A percentile compares a stretch with the other conserved stretches of the same genome.
Evolutionary conservation across 2,888 invertebrate genomes (phyloP).

Genomic region (Phengaris arion): DNA sequence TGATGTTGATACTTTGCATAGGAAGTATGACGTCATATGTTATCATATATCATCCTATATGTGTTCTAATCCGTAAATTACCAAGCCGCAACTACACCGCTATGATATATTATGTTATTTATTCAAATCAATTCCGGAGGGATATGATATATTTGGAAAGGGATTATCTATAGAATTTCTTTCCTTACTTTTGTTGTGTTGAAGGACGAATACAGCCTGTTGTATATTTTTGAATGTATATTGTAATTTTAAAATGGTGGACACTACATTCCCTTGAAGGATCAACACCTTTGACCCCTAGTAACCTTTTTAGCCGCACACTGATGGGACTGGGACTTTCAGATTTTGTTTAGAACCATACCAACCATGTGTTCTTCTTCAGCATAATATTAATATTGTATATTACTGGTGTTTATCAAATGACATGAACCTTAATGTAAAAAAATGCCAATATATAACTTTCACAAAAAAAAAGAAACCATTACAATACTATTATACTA

Average conservation of each 20-base stretch:
- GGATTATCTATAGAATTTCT: neutral
- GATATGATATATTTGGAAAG: neutral
- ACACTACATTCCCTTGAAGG: too few relatives aligned
- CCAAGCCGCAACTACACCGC: neutral
- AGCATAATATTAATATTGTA: too few relatives aligned
- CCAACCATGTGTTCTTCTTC: too few relatives aligned
- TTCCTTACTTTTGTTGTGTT: neutral
- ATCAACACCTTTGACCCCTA: too few relatives aligned
- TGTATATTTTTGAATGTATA: neutral
- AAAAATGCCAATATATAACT: too few relatives aligned
- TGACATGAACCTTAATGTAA: too few relatives aligned
- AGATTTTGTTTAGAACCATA: too few relatives aligned
- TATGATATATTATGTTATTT: conserved; percentile 20
- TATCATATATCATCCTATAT: neutral
- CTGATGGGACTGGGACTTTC: too few relatives aligned
- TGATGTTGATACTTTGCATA: neutral
- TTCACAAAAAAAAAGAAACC: too few relatives aligned
- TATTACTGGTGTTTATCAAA: too few relatives aligned
- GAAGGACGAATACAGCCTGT: neutral
- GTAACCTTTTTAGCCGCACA: too few relatives aligned
- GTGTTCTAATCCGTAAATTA: neutral
- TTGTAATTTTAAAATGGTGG: neutral
- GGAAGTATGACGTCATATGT: neutral
- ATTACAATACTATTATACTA: too few relatives aligned
- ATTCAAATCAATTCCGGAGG: conserved; percentile 22